phyloP scores from a whole-genome alignment of 2,888 invertebrate species.

The Hypomecis atomaria region DNA sequence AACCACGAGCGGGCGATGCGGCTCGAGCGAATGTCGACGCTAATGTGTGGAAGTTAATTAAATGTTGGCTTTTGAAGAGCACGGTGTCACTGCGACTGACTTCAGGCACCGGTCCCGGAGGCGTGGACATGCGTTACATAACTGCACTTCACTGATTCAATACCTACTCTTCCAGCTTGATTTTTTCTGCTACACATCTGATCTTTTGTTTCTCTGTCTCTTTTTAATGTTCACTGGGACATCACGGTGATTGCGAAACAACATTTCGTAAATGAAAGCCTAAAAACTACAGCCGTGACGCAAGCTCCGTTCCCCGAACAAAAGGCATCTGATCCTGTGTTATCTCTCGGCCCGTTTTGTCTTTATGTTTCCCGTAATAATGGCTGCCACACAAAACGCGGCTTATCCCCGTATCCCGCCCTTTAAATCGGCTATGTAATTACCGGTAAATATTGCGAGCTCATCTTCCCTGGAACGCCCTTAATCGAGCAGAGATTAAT shows the following conservation, averaged over 20 bases:
- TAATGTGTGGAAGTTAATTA: conserved; percentile 50
- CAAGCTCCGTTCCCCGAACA: conserved; percentile 37
- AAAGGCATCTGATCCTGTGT: conserved; percentile 41
- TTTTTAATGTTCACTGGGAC: conserved; percentile 48
- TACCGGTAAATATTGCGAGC: conserved; percentile 42
- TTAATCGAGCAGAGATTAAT: conserved; percentile 39
- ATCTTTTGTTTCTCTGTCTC: conserved; percentile 41
- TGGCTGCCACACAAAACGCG: conserved; percentile 36
- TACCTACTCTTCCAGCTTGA: conserved; percentile 39
- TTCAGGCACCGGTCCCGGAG: conserved; percentile 56
- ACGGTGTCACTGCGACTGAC: conserved; percentile 53
- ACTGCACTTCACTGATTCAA: conserved; percentile 62
- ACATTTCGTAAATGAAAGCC: conserved; percentile 48
- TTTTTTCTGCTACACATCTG: conserved; percentile 20
- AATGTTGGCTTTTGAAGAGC: conserved; percentile 53
- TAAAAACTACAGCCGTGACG: conserved; percentile 50
- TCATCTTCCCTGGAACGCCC: conserved; percentile 33
- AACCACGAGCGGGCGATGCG: conserved; percentile 33
- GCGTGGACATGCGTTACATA: conserved; percentile 59
- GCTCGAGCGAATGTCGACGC: conserved; percentile 49
- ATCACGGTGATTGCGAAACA: conserved; percentile 48
- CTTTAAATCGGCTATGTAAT: conserved; percentile 40
- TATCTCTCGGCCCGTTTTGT: conserved; percentile 42
- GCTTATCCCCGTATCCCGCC: conserved; percentile 39
- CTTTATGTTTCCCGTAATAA: conserved; percentile 37